Conservation (phyloP, 2,797 vertebrate genomes). For the Smutsia temminckii region DNA sequence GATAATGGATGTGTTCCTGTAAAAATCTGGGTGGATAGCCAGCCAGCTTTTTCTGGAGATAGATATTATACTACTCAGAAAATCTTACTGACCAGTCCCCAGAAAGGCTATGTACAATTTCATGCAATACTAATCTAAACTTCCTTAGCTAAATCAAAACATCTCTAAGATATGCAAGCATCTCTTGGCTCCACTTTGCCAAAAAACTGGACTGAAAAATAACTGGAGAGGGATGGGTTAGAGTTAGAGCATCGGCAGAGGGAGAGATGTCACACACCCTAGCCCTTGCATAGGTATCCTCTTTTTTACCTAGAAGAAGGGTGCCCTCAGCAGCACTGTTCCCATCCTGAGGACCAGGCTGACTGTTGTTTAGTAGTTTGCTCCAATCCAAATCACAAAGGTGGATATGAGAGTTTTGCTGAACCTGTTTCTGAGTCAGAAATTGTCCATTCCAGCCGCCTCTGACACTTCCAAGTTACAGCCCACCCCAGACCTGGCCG, state of each 20-base stretch:
- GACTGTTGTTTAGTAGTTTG: neutral
- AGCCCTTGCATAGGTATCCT: neutral
- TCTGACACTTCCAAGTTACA: neutral
- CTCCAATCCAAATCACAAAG: neutral
- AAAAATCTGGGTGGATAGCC: neutral
- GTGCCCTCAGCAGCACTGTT: rapidly evolving
- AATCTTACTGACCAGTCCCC: neutral
- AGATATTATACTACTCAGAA: neutral
- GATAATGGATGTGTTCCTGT: neutral
- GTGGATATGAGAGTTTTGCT: neutral
- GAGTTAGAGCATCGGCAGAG: neutral
- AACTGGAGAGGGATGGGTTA: too few species aligned
- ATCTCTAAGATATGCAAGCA: neutral
- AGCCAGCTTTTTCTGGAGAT: neutral
- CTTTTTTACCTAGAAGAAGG: neutral
- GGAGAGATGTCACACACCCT: neutral
- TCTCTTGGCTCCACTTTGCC: neutral
- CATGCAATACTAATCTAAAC: neutral
- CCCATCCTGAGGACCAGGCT: neutral
- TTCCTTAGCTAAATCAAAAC: neutral
- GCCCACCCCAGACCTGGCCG: neutral
- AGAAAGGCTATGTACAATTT: neutral
- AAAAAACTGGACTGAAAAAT: neutral
- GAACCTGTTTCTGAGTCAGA: neutral
- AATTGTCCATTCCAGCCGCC: neutral